Base-by-base conservation (phyloP, 1,140 invertebrate genomes). In the Drosophila pectinifera region DNA sequence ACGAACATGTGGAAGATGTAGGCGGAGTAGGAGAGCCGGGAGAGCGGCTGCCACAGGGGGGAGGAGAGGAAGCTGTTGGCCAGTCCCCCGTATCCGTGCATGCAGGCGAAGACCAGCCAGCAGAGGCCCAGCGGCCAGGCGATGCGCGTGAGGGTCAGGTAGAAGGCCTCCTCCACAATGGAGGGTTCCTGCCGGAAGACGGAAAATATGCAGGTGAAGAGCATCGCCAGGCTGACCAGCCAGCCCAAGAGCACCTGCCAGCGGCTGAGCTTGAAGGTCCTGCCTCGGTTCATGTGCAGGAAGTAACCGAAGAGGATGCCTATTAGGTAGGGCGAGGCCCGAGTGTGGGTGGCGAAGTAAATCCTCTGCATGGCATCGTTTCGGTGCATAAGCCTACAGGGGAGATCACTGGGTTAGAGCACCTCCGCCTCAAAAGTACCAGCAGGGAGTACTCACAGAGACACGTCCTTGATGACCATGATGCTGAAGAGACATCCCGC, bases 41-140 rank as follows among this genome's bases (percentile, higher is more conserved):
- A 92, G 0, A 93, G 76, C 1, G 94, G 74, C 76, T 94, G 93
- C 93, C 93, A 94, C 39, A 94, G 57, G 4, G 83, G 68, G 7
- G 92, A 80, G 2, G 92, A 93, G n/a, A 94, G 59, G 16, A 94
- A 92, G 91, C 92, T 93, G 59, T 94, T 93, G 38, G 94, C 92
- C 42, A 93, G 75, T 53, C 93, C 95, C 74, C 94, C 95, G 82
- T 95, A 94, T 45, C 95, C 95, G 45, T 94, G 93, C 8, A 93
- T 92, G 73, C 96, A 96, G 5, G 95, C 94, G 48, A 95, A 95
- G 8, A 96, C 93, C 5, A 97, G 92, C 95, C 95, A 96, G 2
- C 93, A 93, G 6, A 97, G 55, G 0, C 92, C 93, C 0, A 95
- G 3, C 0, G 94, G 93, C 94, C 96, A 96, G 0, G 93, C 86